Evolutionary conservation across 1,140 invertebrate species (phyloP).

Genomic region (Drosophila seguyi): DNA sequence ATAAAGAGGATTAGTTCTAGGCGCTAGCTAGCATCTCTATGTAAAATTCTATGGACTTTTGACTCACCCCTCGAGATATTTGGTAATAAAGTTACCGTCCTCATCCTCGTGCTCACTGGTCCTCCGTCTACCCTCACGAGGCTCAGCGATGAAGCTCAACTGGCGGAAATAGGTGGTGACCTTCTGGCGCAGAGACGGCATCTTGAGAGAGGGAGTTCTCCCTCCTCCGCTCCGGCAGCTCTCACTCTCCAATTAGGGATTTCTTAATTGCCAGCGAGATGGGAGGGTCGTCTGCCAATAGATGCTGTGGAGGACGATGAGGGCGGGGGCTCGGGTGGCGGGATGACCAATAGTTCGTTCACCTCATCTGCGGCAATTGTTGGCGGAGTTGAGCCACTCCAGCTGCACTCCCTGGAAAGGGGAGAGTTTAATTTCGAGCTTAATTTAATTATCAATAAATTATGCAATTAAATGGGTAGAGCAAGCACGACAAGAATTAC

Average conservation of each 20-base stretch:
- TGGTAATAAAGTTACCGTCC: constrained; percentile 90
- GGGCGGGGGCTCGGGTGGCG: constrained; percentile 6
- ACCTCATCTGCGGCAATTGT: constrained; percentile 69
- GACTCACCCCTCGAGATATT: constrained; percentile 90
- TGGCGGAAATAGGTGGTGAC: constrained; percentile 91
- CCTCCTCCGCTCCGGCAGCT: constrained; percentile 19
- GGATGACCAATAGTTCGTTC: constrained; percentile 67
- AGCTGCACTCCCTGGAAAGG: constrained; percentile 30
- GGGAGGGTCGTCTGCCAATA: constrained; percentile 22
- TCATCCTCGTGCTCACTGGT: constrained; percentile 84
- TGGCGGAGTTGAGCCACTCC: constrained; percentile 45
- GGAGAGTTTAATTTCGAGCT: constrained; percentile 44
- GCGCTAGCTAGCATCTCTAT: not conserved
- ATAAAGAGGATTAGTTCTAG: not conserved
- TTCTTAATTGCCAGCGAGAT: constrained; percentile 53
- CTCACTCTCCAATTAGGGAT: constrained; percentile 48
- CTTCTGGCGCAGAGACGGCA: constrained; percentile 91
- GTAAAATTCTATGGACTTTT: not conserved
- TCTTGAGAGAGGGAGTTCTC: constrained; percentile 72
- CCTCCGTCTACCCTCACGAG: constrained; percentile 85
- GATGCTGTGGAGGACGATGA: constrained; percentile 5
- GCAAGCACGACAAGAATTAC: constrained; percentile 18
- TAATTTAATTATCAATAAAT: constrained; percentile 81
- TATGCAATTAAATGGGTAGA: constrained; percentile 70
- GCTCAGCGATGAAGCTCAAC: constrained; percentile 89